phyloP scores from a whole-genome alignment of 2,113 vertebrate genomes.

The Lanius ludovicianus region DNA sequence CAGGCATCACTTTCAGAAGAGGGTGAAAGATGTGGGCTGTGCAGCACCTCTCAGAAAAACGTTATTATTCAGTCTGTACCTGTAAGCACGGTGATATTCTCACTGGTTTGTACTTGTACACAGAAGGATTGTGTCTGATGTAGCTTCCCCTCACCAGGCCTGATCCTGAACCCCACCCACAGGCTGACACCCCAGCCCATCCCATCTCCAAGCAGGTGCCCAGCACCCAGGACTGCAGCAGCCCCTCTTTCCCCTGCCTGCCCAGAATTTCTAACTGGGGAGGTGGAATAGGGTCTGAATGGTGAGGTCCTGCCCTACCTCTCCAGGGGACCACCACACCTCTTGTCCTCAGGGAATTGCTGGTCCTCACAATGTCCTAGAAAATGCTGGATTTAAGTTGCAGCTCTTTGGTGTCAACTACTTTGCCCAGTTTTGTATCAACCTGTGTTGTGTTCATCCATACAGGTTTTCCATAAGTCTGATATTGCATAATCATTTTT shows the following conservation, averaged over 20 bases:
- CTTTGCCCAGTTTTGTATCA: not conserved
- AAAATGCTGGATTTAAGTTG: not conserved
- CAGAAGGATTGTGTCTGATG: not conserved
- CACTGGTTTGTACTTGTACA: not conserved
- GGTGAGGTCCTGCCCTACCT: not conserved
- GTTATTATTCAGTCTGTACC: not conserved
- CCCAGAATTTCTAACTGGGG: not conserved
- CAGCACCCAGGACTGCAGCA: not conserved
- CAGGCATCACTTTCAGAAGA: not conserved
- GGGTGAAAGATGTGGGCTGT: not conserved
- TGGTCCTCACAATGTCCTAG: not conserved
- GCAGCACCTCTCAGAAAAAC: not conserved
- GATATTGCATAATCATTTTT: not conserved
- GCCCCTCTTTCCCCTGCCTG: not conserved
- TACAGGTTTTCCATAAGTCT: not conserved
- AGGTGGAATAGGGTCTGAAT: not conserved
- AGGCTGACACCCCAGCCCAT: not conserved
- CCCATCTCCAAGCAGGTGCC: not conserved
- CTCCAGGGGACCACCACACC: too few species aligned
- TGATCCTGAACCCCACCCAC: not conserved
- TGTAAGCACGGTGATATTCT: not conserved
- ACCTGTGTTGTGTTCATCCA: fast-evolving
- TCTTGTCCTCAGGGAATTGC: not conserved
- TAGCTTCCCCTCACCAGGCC: not conserved
- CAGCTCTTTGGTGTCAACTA: not conserved